A percentile compares a stretch with the other conserved stretches of the same genome.
phyloP scores from a whole-genome alignment of 2,113 vertebrate species.

The Tragelaphus strepsiceros region DNA sequence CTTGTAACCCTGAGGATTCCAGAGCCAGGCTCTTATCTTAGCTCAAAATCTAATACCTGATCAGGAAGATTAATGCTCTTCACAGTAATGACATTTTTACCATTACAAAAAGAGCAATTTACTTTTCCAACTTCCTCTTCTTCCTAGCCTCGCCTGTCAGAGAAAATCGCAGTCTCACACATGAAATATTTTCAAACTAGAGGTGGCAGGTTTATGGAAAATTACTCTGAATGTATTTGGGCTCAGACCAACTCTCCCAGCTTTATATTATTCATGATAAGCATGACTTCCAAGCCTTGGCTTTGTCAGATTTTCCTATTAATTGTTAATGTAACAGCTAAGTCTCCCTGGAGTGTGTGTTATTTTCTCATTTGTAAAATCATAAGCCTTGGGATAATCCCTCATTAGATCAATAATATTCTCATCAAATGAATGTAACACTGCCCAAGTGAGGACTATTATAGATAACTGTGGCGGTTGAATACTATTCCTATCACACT shows the following conservation, averaged over 20 bases:
- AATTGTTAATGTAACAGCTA: constrained; percentile 75
- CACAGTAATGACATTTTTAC: constrained; percentile 56
- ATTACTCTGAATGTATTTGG: constrained; percentile 64
- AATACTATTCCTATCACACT: not conserved
- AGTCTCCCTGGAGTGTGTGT: constrained; percentile 57
- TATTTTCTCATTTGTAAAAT: constrained; percentile 76
- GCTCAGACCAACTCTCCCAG: constrained; percentile 29
- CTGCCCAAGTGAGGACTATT: not conserved
- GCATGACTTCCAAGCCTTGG: constrained; percentile 56
- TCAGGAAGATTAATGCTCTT: constrained; percentile 51
- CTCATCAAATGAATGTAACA: constrained; percentile 53
- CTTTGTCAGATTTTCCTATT: constrained; percentile 67
- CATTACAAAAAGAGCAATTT: constrained; percentile 57
- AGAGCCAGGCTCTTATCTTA: constrained; percentile 2
- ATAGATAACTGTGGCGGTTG: not conserved
- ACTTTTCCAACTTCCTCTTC: constrained; percentile 58
- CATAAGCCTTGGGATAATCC: constrained; percentile 64
- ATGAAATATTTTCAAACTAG: constrained; percentile 60
- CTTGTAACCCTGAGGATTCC: not conserved
- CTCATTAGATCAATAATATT: constrained; percentile 74
- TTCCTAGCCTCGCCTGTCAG: constrained; percentile 45
- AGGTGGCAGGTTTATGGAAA: constrained; percentile 74
- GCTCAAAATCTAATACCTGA: constrained; percentile 29
- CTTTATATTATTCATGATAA: constrained; percentile 63
- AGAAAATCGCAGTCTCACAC: constrained; percentile 49